Conservation (phyloP, 2,113 vertebrate species). For the Alexandromys fortis region DNA sequence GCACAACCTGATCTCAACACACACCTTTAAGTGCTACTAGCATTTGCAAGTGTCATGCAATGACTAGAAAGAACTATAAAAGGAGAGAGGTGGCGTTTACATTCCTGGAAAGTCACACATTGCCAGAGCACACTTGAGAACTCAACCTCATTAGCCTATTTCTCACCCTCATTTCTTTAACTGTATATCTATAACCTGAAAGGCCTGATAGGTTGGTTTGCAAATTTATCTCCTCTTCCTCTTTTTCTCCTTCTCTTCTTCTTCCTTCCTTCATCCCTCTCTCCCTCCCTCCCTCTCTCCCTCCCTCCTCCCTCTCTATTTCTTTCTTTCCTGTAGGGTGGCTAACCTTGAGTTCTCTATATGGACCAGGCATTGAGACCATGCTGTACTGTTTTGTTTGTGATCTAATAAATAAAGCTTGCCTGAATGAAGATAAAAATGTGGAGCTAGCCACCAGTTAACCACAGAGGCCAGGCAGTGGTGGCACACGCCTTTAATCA, state of each 20-base stretch:
- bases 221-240: not conserved
- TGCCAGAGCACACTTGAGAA: not conserved
- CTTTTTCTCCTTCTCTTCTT: not conserved
- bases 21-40: not conserved
- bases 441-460: too few relatives aligned
- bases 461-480: too few relatives aligned
- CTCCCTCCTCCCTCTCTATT: too few relatives aligned
- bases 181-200: not conserved
- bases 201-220: not conserved
- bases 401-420: too few relatives aligned
- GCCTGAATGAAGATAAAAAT: too few relatives aligned
- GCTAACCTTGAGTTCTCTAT: not conserved
- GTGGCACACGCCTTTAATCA: too few relatives aligned
- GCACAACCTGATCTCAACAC: not conserved
- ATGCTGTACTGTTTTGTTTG: too few relatives aligned
- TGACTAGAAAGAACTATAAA: not conserved
- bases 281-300: rapidly evolving
- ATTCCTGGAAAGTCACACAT: not conserved
- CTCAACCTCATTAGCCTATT: not conserved
- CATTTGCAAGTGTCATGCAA: not conserved
- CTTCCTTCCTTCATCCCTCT: rapidly evolving
- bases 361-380: not conserved
- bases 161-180: not conserved
- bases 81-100: not conserved
- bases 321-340: too few relatives aligned